Evolutionary conservation across 2,888 invertebrate species (phyloP).

Genomic region (Drosophila peninsularis): DNA sequence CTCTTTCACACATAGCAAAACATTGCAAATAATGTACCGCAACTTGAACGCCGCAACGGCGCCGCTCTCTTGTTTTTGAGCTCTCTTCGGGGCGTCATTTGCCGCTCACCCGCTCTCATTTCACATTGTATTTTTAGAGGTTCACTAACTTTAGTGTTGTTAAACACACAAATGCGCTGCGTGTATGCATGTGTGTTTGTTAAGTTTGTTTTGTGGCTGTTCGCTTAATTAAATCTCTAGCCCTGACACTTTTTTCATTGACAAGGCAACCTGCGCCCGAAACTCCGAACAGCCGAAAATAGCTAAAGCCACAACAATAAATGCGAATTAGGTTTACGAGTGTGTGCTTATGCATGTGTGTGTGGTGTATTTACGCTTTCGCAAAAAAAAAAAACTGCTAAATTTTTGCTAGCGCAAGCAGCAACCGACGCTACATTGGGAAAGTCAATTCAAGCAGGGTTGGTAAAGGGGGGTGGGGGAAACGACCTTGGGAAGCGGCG

Average conservation of each 20-base stretch:
- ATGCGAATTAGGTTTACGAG: slow-evolving; percentile 66
- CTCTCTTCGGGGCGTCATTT: slow-evolving; percentile 24
- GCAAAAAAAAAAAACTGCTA: slow-evolving; percentile 39
- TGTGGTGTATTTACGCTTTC: slow-evolving; percentile 54
- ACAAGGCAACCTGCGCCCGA: slow-evolving; percentile 64
- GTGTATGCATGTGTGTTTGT: slow-evolving; percentile 9
- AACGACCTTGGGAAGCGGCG: slow-evolving; percentile 58
- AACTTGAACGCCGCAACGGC: slow-evolving; percentile 43
- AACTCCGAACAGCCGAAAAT: slow-evolving; percentile 54
- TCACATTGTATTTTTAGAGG: slow-evolving; percentile 69
- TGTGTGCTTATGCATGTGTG: slow-evolving; percentile 26
- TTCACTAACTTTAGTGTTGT: slow-evolving; percentile 66
- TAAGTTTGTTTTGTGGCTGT: slow-evolving; percentile 47
- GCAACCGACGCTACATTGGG: slow-evolving; percentile 44
- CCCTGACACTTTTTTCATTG: slow-evolving; percentile 80
- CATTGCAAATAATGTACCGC: slow-evolving; percentile 43
- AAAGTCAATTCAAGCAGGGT: slow-evolving; percentile 45
- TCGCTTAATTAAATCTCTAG: slow-evolving; percentile 78
- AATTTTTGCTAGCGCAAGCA: slow-evolving; percentile 51
- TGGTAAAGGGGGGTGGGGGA: neutral
- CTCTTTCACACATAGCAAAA: slow-evolving; percentile 46
- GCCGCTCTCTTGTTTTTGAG: slow-evolving; percentile 19
- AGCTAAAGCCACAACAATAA: slow-evolving; percentile 61
- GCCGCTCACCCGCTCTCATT: slow-evolving; percentile 24
- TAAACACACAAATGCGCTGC: slow-evolving; percentile 23